Evolutionary conservation across 2,888 invertebrate species (phyloP).

Genomic region (Trisateles emortualis): DNA sequence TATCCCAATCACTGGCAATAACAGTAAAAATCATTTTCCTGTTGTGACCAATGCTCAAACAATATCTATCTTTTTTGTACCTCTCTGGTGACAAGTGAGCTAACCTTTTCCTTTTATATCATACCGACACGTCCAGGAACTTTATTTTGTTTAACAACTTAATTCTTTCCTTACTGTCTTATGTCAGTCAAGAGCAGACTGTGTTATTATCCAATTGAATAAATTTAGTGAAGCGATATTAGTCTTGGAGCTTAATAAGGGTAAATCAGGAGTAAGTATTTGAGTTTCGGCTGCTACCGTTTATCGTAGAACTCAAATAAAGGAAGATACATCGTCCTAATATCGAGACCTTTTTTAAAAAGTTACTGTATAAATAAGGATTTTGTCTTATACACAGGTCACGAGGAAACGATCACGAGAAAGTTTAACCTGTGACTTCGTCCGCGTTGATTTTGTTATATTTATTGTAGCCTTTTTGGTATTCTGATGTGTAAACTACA

Average conservation of each 20-base stretch:
- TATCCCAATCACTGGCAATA: neutral
- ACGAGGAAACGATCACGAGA: too few relatives aligned
- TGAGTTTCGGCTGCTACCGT: conserved; percentile 36
- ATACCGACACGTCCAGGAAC: too few relatives aligned
- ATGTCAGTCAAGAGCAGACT: conserved; percentile 50
- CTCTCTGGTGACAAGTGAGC: neutral
- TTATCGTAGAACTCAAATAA: conserved; percentile 31
- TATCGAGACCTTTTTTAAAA: conserved; percentile 18
- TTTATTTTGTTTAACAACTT: conserved; percentile 16
- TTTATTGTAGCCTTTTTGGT: too few relatives aligned
- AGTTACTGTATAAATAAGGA: conserved; percentile 6
- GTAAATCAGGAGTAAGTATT: conserved; percentile 52
- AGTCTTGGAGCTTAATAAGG: conserved; percentile 54
- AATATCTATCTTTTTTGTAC: too few relatives aligned
- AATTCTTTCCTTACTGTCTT: conserved; percentile 29
- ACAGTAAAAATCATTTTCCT: too few relatives aligned
- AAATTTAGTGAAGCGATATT: conserved; percentile 57
- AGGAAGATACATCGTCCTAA: conserved; percentile 24
- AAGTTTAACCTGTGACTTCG: too few relatives aligned
- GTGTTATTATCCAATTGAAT: conserved; percentile 71
- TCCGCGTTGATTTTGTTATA: too few relatives aligned
- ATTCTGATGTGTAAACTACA: too few relatives aligned
- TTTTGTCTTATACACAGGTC: neutral
- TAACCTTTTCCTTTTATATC: conserved; percentile 4
- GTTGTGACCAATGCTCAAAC: too few relatives aligned